phyloP scores from a whole-genome alignment of 2,888 invertebrate species.

The Dioctria linearis region DNA sequence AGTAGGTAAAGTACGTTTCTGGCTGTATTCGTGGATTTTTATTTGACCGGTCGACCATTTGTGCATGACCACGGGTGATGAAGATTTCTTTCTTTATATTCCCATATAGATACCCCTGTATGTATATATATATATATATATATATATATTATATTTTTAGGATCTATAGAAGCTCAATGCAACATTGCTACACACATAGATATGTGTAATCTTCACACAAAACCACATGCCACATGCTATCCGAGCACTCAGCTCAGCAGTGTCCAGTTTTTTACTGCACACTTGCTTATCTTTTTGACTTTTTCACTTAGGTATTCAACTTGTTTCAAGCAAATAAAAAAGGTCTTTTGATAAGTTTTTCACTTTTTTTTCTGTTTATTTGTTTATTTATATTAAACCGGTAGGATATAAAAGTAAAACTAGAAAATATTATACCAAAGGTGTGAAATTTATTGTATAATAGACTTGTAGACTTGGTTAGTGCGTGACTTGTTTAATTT shows the following conservation, averaged over 20 bases:
- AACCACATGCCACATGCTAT: slow-evolving; percentile 28
- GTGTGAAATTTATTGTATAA: slow-evolving; percentile 44
- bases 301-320: slow-evolving; percentile 51
- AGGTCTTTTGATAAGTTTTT: slow-evolving; percentile 28
- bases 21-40: slow-evolving; percentile 17
- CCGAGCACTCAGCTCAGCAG: background rate
- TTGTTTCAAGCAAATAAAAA: slow-evolving; percentile 44
- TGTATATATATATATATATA: background rate
- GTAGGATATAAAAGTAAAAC: slow-evolving; percentile 37
- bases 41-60: slow-evolving; percentile 25
- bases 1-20: slow-evolving; percentile 33
- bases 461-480: background rate
- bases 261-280: slow-evolving; percentile 46
- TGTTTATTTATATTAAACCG: slow-evolving; percentile 33
- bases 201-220: slow-evolving; percentile 32
- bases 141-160: slow-evolving; percentile 21
- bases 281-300: slow-evolving; percentile 49
- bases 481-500: slow-evolving; percentile 16
- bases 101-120: no score
- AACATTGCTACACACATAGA: background rate
- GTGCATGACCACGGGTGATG: slow-evolving; percentile 35
- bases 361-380: background rate
- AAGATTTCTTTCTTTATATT: slow-evolving; percentile 24
- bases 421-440: slow-evolving; percentile 39
- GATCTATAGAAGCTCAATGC: background rate